Conservation (phyloP, 2,797 vertebrate genomes). For the Enteromius fasciolatus region DNA sequence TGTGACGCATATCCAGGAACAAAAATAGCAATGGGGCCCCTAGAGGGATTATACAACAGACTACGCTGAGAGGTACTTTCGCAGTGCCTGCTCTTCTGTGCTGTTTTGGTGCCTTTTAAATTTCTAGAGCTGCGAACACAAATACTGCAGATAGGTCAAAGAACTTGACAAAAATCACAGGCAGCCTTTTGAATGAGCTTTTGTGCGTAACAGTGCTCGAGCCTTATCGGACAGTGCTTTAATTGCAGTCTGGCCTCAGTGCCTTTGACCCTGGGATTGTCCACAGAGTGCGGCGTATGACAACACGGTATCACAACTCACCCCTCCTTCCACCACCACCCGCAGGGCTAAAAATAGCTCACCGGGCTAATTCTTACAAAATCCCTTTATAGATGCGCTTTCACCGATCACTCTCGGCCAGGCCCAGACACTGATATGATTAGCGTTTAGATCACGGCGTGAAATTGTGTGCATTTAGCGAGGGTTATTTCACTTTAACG, state of each 20-base stretch:
- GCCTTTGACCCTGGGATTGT: constrained; percentile 57
- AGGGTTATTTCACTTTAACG: not conserved
- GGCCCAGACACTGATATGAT: constrained; percentile 35
- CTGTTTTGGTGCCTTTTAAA: constrained; percentile 45
- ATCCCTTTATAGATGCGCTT: constrained; percentile 54
- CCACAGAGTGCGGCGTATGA: constrained; percentile 45
- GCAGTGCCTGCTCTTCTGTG: constrained; percentile 59
- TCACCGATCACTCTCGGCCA: constrained; percentile 47
- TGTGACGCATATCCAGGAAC: constrained; percentile 97
- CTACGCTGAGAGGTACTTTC: constrained; percentile 87
- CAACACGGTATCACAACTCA: constrained; percentile 48
- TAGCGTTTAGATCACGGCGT: constrained; percentile 6
- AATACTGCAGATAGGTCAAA: constrained; percentile 65
- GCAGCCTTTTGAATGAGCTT: constrained; percentile 9
- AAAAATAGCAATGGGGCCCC: constrained; percentile 98
- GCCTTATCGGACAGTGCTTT: constrained; percentile 27
- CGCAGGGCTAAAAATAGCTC: constrained; percentile 59
- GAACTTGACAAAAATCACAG: constrained; percentile 20
- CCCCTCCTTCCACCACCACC: constrained; percentile 25
- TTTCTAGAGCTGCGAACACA: constrained; percentile 75
- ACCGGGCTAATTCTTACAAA: constrained; percentile 52
- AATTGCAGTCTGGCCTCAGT: constrained; percentile 38
- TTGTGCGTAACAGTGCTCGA: not conserved
- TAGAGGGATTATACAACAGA: constrained; percentile 89
- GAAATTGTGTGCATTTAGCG: not conserved